Evolutionary conservation across 2,888 invertebrate genomes (phyloP), one percentile per base, ranked within the genome.

Genomic region (Lithophane socia): DNA sequence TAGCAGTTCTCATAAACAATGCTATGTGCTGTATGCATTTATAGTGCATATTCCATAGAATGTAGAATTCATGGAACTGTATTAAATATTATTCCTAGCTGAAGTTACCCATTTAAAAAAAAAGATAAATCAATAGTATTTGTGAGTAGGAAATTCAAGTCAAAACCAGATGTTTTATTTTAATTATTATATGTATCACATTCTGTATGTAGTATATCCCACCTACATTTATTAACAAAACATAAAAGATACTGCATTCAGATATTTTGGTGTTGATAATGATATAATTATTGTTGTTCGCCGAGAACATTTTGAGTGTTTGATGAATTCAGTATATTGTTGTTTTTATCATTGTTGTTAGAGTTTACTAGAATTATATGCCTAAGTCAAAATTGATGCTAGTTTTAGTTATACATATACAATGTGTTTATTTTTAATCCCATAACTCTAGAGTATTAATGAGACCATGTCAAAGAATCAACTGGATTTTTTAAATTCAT

Each of bases 271-370:
- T n/a, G 7, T 63, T 73, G 37, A 61, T 24, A 60, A 80, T 73
- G 47, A 73, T 65, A 64, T 37, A 18, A 52, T 16, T 44, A 29
- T 75, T 64, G 49, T 76, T 64, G 82, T 58, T 52, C 64, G 21
- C 5, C 0, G 21, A 52, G 64, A 65, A 63, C 13, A 64, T 75
- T 42, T 75, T 75, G 60, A 52, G 29, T 82, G 47, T 75, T 64
- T 75, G 37, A 78, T 4, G 8, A 65, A 44, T 58, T 72, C 82
- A 56, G 54, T 75, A 75, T 64, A 63, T 81, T 81, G 47, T 18
- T 1, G 2, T 54, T 74, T 80, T 73, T 80, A 80, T 74, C 37
- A 77, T 63, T 73, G 80, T 77, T 77, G 73, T 80, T 61, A 73
- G 21, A 80, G 37, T 74, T 58, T 73, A 79, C 21, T 80, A 80